These are phyloP conservation scores for Camponotus pennsylvanicus DNA, from an alignment of 1,140 invertebrate genomes.

Conservation along the genomic window DNA sequence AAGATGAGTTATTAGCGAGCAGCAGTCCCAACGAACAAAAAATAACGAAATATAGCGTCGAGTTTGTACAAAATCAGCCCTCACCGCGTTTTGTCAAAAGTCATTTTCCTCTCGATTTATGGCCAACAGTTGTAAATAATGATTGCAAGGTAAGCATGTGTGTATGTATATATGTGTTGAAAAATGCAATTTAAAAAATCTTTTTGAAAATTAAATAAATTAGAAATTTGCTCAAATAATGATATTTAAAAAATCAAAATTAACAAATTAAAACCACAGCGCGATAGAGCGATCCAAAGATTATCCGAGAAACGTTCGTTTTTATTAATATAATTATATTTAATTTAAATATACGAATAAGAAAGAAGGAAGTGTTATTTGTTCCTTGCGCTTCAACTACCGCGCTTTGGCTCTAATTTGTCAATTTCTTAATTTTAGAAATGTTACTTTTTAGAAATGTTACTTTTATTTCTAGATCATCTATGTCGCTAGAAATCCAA, in stretches of 20 bases:
- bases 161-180: neutral
- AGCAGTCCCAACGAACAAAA: neutral
- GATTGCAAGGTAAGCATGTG: constrained; percentile 70
- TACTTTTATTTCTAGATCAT: constrained; percentile 87
- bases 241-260: too few relatives aligned
- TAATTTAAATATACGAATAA: too few relatives aligned
- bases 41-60: neutral
- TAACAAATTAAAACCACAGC: too few relatives aligned
- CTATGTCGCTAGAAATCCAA: constrained; percentile 93
- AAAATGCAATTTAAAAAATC: too few relatives aligned
- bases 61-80: constrained; percentile 41
- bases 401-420: too few relatives aligned
- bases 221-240: too few relatives aligned
- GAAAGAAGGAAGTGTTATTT: too few relatives aligned
- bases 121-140: constrained; percentile 87
- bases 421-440: neutral
- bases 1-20: neutral
- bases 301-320: too few relatives aligned
- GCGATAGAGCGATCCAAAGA: too few relatives aligned
- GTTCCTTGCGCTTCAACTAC: too few relatives aligned
- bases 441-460: neutral
- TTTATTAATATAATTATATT: too few relatives aligned
- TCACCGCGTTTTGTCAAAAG: constrained; percentile 89
- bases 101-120: constrained; percentile 89
- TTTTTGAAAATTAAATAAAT: too few relatives aligned